Evolutionary conservation across 2,797 vertebrate genomes (phyloP).

Genomic region (Pteronotus mesoamericanus): DNA sequence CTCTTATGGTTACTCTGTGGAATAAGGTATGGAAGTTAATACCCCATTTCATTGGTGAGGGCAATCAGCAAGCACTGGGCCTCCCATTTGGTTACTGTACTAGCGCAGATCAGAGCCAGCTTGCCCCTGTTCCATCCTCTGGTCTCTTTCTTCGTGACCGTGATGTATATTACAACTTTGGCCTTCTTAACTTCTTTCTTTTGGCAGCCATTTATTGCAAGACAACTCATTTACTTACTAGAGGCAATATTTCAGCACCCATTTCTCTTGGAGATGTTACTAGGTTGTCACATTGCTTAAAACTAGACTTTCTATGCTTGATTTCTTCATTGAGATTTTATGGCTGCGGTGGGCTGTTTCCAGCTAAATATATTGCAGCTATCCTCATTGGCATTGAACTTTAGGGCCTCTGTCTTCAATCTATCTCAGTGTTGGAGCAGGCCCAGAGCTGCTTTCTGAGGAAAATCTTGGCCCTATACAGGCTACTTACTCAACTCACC

Average conservation of each 20-base stretch:
- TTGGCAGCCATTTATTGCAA: conserved; percentile 7
- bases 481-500: background rate
- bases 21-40: background rate
- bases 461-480: conserved; percentile 5
- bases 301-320: conserved; percentile 57
- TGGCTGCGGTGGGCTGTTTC: conserved; percentile 57
- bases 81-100: background rate
- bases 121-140: background rate
- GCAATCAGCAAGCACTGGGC: background rate
- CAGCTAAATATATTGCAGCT: conserved; percentile 58
- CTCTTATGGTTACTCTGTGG: background rate
- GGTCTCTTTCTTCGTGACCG: background rate
- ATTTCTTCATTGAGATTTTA: conserved; percentile 69
- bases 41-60: background rate
- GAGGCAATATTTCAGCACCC: conserved; percentile 32
- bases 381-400: conserved; percentile 72
- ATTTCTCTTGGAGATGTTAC: conserved; percentile 29
- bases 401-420: conserved; percentile 52
- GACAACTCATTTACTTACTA: conserved; percentile 43
- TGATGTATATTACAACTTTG: background rate
- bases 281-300: conserved; percentile 62
- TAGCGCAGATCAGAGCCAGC: background rate
- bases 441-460: conserved; percentile 58
- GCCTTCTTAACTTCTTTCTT: conserved; percentile 35
- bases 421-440: conserved; percentile 50